phyloP scores from a whole-genome alignment of 2,797 vertebrate species.

The Sebastiscus tertius region DNA sequence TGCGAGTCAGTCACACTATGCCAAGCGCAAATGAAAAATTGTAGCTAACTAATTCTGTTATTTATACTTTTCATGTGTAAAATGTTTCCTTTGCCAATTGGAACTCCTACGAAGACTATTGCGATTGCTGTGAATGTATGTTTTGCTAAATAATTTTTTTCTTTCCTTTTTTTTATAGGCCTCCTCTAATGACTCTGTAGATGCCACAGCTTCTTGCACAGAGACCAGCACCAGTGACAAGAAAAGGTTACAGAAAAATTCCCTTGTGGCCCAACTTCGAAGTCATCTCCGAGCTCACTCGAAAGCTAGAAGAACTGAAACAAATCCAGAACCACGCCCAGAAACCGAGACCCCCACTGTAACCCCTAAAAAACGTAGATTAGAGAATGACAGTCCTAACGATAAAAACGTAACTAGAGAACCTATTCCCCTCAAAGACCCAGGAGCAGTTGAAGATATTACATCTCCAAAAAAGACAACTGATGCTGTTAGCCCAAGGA shows the following conservation, averaged over 20 bases:
- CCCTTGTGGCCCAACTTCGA: constrained; percentile 44
- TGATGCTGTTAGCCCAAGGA: not conserved
- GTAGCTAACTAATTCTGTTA: not conserved
- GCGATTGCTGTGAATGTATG: not conserved
- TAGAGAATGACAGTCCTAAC: not conserved
- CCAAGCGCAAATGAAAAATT: not conserved
- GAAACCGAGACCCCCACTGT: not conserved
- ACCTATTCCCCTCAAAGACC: not conserved
- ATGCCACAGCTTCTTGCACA: not conserved
- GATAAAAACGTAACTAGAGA: not conserved
- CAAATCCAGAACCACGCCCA: not conserved
- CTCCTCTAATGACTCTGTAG: not conserved
- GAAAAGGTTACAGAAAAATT: constrained; percentile 5
- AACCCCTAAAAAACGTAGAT: constrained; percentile 2
- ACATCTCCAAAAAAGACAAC: not conserved
- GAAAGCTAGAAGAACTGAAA: constrained; percentile 10
- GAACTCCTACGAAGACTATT: not conserved
- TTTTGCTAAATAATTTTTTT: not conserved
- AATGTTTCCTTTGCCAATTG: not conserved
- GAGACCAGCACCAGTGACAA: not conserved
- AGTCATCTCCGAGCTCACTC: constrained; percentile 45
- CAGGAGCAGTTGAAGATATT: not conserved
- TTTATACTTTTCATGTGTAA: not conserved
- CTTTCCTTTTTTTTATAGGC: constrained; percentile 40
- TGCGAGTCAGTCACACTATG: too few species aligned